Evolutionary conservation across 2,113 vertebrate species (phyloP), one percentile per base, ranked within the genome.

Genomic region (Tamias sibiricus): DNA sequence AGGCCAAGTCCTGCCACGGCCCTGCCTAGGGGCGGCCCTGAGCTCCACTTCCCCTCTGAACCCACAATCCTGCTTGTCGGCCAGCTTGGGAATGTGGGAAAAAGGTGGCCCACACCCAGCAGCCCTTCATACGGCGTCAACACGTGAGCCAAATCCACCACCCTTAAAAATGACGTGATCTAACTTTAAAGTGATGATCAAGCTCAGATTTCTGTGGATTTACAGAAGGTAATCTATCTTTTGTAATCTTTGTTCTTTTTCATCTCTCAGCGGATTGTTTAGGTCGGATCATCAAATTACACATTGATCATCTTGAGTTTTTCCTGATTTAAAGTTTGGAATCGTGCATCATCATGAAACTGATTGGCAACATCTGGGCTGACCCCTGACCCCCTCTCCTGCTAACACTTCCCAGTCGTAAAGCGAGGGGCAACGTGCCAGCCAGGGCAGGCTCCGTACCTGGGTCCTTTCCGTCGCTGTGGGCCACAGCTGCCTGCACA

Each of bases 401-500:
- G 26, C 59, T 62, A 28, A 62, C 59, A 24, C 30, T 37, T 81
- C 75, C n/a, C 40, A 24, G 1, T 26, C 66, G 20, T 1, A 19
- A 30, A 40, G 8, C 37, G 2, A 8, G 28, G 20, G 20, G 35
- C n/a, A 16, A 20, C 9, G 71, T 42, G 6, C 8, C 0, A 3
- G 40, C 62, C 17, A 2, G 54, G 68, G 22, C 10, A 24, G 22
- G 3, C 47, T 6, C 28, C 26, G 0, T 87, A 99, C 99, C 99
- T 99, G 99, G 96, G 99, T 99, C 97, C 98, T 99, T 97, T 99
- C 99, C 4, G 99, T 99, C 74, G 99, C 99, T 20, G 99, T 99
- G 64, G 99, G 99, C 99, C 99, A 99, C 97, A 99, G 98, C 72
- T 99, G 98, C 95, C 99, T 98, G 93, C 99, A 99, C 84, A 99